A percentile compares a stretch with the other conserved stretches of the same genome.
phyloP scores from a whole-genome alignment of 2,888 invertebrate genomes.

The Orthosia gracilis region DNA sequence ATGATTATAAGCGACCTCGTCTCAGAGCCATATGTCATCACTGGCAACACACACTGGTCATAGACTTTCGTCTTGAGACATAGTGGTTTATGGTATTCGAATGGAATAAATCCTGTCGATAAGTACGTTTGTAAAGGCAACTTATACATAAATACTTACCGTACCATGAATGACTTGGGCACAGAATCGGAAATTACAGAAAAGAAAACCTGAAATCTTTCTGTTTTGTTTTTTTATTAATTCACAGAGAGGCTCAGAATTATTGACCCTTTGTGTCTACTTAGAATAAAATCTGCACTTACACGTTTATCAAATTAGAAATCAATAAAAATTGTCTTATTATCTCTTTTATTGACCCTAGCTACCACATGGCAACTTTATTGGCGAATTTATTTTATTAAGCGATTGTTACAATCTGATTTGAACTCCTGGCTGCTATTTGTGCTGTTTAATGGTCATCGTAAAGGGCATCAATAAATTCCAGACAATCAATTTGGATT shows the following conservation, averaged over 20 bases:
- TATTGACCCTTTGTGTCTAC: constrained; percentile 4
- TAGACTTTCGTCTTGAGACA: too few species aligned
- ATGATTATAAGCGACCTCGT: too few species aligned
- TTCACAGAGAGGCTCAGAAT: background rate
- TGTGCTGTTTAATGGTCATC: constrained; percentile 57
- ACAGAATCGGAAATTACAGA: background rate
- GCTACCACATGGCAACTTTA: constrained; percentile 55
- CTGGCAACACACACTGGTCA: too few species aligned
- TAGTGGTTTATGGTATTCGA: too few species aligned
- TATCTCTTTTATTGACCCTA: constrained; percentile 41
- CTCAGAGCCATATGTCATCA: too few species aligned
- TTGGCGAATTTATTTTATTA: constrained; percentile 60
- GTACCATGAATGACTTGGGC: background rate
- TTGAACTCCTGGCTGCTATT: constrained; percentile 51
- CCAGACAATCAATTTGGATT: constrained; percentile 59
- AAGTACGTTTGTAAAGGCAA: constrained; percentile 18
- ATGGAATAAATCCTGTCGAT: too few species aligned
- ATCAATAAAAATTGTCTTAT: constrained; percentile 43
- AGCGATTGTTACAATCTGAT: constrained; percentile 59
- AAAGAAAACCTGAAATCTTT: too few species aligned
- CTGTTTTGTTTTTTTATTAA: background rate
- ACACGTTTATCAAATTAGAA: constrained; percentile 28
- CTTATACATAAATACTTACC: constrained; percentile 15
- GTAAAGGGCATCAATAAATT: constrained; percentile 66
- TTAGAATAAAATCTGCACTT: constrained; percentile 8